A percentile compares a stretch with the other conserved stretches of the same genome.
Evolutionary conservation across 2,888 invertebrate species (phyloP).

Genomic region (Brachyptera putata): DNA sequence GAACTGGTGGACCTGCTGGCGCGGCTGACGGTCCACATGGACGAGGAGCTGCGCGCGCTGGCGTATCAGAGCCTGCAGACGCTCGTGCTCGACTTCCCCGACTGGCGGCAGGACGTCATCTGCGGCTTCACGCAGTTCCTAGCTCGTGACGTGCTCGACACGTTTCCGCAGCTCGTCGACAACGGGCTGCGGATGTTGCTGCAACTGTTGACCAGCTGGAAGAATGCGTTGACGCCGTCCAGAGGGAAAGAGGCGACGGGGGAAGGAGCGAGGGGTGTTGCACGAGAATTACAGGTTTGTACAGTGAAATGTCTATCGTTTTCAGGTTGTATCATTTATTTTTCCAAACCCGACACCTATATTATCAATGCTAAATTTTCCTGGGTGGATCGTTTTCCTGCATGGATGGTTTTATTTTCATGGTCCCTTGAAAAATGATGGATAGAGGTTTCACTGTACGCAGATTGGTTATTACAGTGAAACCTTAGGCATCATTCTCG

Average conservation of each 20-base stretch:
- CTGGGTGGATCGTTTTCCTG: too few relatives aligned
- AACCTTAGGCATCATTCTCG: too few relatives aligned
- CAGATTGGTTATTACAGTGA: too few relatives aligned
- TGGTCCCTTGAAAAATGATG: too few relatives aligned
- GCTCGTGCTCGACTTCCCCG: slow-evolving; percentile 90
- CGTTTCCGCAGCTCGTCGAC: slow-evolving; percentile 84
- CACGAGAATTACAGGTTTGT: background rate
- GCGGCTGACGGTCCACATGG: slow-evolving; percentile 95
- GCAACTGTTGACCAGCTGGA: slow-evolving; percentile 90
- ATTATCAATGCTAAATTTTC: too few relatives aligned
- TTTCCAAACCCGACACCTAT: too few relatives aligned
- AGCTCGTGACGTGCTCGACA: slow-evolving; percentile 87
- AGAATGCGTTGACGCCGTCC: slow-evolving; percentile 61
- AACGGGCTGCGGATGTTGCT: slow-evolving; percentile 88
- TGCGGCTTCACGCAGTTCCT: slow-evolving; percentile 89
- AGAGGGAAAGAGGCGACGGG: slow-evolving; percentile 11
- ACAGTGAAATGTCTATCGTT: too few relatives aligned
- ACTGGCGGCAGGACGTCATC: slow-evolving; percentile 73
- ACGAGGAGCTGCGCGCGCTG: slow-evolving; percentile 90
- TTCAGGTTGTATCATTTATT: too few relatives aligned
- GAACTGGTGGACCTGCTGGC: slow-evolving; percentile 93
- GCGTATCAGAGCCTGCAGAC: slow-evolving; percentile 95
- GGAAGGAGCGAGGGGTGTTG: background rate
- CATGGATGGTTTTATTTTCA: too few relatives aligned
- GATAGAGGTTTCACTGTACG: too few relatives aligned